Percentiles rank a stretch among this genome's conserved stretches.
Evolutionary conservation across 2,888 invertebrate genomes (phyloP).

Genomic region (Pterostichus niger): DNA sequence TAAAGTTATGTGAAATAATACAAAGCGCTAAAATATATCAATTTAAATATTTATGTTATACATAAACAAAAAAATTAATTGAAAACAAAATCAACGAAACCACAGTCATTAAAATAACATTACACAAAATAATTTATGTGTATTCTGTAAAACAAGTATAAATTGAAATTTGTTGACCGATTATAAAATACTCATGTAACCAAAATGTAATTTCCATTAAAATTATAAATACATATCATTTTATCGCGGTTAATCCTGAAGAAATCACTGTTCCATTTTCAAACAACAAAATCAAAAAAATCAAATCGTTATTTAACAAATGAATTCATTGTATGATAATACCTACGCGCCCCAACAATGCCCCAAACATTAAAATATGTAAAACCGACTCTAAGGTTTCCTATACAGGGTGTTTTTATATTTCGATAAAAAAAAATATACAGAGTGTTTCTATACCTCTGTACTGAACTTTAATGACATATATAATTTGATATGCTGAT

Average conservation of each 20-base stretch:
- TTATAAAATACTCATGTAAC: not conserved
- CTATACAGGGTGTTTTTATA: too few species aligned
- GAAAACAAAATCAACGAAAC: slow-evolving; percentile 11
- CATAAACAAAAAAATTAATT: slow-evolving; percentile 1
- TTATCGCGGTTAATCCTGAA: not conserved
- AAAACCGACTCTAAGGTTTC: too few species aligned
- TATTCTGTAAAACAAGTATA: slow-evolving; percentile 1
- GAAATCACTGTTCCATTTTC: not conserved
- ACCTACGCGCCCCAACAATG: too few species aligned
- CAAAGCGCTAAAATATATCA: not conserved
- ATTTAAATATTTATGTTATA: slow-evolving; percentile 10
- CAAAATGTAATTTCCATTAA: slow-evolving; percentile 10
- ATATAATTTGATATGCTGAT: too few species aligned
- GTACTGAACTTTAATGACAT: too few species aligned
- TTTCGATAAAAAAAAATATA: too few species aligned
- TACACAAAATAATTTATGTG: slow-evolving; percentile 16
- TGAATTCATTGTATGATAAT: too few species aligned
- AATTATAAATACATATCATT: slow-evolving; percentile 22
- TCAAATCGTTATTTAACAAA: not conserved
- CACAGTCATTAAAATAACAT: slow-evolving; percentile 18
- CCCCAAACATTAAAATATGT: too few species aligned
- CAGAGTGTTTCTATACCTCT: too few species aligned
- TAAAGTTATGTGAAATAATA: not conserved
- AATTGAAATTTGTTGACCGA: slow-evolving; percentile 21
- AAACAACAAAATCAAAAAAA: not conserved